A percentile compares a stretch with the other conserved stretches of the same genome.
phyloP scores from a whole-genome alignment of 2,797 vertebrate genomes.

The Syndactyla subalaris region DNA sequence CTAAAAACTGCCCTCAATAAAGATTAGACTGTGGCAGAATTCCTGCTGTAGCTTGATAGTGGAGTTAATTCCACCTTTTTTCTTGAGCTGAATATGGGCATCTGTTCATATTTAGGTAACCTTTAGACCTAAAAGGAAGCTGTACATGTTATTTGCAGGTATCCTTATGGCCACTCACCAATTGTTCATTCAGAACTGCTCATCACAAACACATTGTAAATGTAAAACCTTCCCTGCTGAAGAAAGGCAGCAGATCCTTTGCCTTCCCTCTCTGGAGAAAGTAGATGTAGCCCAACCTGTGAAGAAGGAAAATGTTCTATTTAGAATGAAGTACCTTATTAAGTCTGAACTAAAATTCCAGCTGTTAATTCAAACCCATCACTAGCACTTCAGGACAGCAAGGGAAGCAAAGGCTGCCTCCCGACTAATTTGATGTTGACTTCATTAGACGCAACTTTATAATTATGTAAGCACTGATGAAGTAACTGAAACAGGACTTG shows the following conservation, averaged over 20 bases:
- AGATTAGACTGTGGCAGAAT: neutral
- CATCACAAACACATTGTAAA: neutral
- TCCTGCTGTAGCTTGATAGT: neutral
- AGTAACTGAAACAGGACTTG: neutral
- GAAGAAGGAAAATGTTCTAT: neutral
- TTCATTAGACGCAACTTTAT: neutral
- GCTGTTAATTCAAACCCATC: neutral
- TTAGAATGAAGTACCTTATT: neutral
- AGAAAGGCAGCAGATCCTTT: neutral
- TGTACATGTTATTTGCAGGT: neutral
- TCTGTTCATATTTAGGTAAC: slow-evolving; percentile 15
- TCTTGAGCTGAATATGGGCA: neutral
- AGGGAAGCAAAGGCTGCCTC: neutral
- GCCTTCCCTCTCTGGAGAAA: neutral
- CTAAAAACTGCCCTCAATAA: slow-evolving; percentile 1
- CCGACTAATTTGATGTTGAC: neutral
- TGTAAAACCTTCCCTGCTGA: neutral
- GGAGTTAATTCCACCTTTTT: neutral
- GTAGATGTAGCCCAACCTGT: neutral
- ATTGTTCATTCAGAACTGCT: neutral
- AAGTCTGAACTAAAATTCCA: neutral
- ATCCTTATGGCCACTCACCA: neutral
- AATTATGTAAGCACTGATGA: neutral
- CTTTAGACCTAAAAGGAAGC: neutral
- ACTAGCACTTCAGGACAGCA: neutral